These are phyloP conservation scores for Drosophila novamexicana DNA, from an alignment of 1,140 invertebrate genomes.

Conservation along the genomic window DNA sequence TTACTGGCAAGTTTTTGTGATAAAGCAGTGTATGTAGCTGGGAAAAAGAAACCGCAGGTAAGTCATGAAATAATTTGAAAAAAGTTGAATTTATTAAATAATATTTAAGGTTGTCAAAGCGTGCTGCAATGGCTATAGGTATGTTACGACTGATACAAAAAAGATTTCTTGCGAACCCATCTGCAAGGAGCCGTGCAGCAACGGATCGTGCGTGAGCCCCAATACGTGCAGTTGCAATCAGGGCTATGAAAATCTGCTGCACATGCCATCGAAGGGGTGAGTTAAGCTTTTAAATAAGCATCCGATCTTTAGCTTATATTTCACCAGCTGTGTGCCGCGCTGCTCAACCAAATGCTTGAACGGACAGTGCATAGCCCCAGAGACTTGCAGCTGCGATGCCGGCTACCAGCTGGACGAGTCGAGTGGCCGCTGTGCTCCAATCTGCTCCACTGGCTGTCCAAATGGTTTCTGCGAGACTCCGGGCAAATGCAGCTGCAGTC, in stretches of 20 bases:
- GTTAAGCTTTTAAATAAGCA: neutral
- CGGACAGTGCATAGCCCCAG: slow-evolving; percentile 1
- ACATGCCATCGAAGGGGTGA: neutral
- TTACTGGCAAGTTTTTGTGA: no score
- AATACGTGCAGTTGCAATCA: neutral
- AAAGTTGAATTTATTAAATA: no score
- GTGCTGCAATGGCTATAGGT: neutral
- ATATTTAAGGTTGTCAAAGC: no score
- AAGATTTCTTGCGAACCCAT: neutral
- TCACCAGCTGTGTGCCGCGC: slow-evolving; percentile 6
- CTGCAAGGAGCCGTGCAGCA: neutral
- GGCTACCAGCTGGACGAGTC: neutral
- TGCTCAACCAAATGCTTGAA: neutral
- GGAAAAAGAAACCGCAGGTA: no score
- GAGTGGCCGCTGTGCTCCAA: neutral
- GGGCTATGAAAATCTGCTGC: neutral
- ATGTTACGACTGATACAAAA: no score
- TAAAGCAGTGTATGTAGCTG: no score
- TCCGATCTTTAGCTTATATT: neutral
- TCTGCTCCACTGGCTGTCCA: no score
- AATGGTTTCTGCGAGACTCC: no score
- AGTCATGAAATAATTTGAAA: no score
- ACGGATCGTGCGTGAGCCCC: neutral
- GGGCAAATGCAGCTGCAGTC: no score
- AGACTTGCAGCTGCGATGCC: slow-evolving; percentile 2